A percentile compares a stretch with the other conserved stretches of the same genome.
phyloP scores from a whole-genome alignment of 2,113 vertebrate genomes.

The Rhinichthys klamathensis region DNA sequence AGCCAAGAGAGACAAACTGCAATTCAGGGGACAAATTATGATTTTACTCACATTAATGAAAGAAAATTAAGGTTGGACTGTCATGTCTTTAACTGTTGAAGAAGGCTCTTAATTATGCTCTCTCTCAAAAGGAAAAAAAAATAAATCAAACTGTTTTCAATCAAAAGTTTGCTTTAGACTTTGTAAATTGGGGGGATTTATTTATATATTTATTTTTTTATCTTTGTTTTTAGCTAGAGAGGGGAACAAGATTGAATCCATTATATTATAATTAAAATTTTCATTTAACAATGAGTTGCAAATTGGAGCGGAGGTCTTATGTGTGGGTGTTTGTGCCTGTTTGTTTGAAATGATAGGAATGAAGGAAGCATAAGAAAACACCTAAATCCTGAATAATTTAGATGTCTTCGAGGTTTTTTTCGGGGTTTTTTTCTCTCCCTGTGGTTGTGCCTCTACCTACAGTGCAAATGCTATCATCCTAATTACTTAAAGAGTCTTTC shows the following conservation, averaged over 20 bases:
- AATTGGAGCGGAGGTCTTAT: slow-evolving; percentile 11
- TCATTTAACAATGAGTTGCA: slow-evolving; percentile 5
- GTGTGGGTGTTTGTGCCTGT: slow-evolving; percentile 38
- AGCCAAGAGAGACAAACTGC: background rate
- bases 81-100: slow-evolving; percentile 13
- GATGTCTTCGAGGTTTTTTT: slow-evolving; percentile 44
- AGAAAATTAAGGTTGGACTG: slow-evolving; percentile 3
- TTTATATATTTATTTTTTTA: slow-evolving; percentile 10
- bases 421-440: background rate
- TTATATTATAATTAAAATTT: slow-evolving; percentile 3
- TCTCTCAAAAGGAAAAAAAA: slow-evolving; percentile 23
- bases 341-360: slow-evolving; percentile 46
- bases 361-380: slow-evolving; percentile 39
- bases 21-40: slow-evolving; percentile 26
- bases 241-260: background rate
- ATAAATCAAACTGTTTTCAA: slow-evolving; percentile 5
- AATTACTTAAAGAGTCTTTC: background rate
- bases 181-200: background rate
- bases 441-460: background rate
- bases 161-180: background rate
- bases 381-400: slow-evolving; percentile 52
- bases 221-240: slow-evolving; percentile 9
- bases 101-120: slow-evolving; percentile 11
- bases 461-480: background rate
- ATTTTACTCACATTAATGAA: slow-evolving; percentile 18